These are phyloP conservation scores for Malurus cyaneus DNA, from an alignment of 2,113 vertebrate species.

Conservation along the genomic window DNA sequence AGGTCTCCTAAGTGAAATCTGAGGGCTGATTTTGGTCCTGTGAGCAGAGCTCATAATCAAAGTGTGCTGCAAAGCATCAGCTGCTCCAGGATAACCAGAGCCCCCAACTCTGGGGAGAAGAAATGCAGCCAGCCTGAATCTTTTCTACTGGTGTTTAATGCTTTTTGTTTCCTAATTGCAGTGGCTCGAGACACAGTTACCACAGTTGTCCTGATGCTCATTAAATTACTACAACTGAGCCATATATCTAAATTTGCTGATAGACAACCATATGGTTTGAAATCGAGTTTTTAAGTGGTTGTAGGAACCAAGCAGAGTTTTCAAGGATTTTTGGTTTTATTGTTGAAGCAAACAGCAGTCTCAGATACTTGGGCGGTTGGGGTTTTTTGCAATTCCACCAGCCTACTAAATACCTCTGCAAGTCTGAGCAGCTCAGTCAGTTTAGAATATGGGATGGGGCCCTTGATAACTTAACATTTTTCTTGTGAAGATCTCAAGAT, in stretches of 20 bases:
- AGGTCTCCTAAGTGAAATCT: not conserved
- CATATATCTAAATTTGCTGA: not conserved
- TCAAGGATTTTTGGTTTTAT: not conserved
- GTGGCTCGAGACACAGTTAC: not conserved
- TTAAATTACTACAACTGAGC: not conserved
- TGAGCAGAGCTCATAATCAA: not conserved
- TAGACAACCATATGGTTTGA: not conserved
- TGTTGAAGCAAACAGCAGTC: not conserved
- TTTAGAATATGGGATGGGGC: not conserved
- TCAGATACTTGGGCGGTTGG: not conserved
- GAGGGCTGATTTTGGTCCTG: not conserved
- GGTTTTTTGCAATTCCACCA: conserved; percentile 6
- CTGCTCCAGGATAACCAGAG: not conserved
- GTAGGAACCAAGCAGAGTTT: not conserved
- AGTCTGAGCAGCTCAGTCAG: conserved; percentile 37
- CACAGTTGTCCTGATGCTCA: not conserved
- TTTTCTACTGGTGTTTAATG: not conserved
- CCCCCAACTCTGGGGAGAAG: not conserved
- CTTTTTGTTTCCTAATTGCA: not conserved
- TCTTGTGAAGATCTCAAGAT: conserved; percentile 21
- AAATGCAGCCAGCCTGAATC: not conserved
- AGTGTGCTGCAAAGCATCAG: not conserved
- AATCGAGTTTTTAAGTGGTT: not conserved
- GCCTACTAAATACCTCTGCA: conserved; percentile 37
- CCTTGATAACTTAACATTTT: conserved; percentile 1